Base-by-base conservation (phyloP, 2,113 vertebrate genomes). In the Marmota monax region DNA sequence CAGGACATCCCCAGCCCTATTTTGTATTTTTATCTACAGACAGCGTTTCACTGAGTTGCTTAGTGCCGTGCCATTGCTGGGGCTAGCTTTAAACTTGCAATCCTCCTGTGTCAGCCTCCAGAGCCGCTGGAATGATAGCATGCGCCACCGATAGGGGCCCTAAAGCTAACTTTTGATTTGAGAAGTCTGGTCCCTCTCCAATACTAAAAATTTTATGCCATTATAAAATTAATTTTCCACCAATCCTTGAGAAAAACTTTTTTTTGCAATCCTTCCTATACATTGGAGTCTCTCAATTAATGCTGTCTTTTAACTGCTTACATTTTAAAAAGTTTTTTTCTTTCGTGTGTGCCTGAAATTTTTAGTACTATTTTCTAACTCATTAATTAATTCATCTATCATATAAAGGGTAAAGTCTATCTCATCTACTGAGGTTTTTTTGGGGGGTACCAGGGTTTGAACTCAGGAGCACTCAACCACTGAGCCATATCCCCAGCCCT, bases 331-430 rank as follows among this genome's bases (percentile, higher is more conserved):
- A 80, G 37, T 53, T 78, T 1, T 39, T 87, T 90, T n/a, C n/a
- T 88, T 79, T 42, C 39, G 39, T 95, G 37, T 90, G 13, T 92
- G 5, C 18, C 32, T 86, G 45, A 76, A 91, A 45, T 83, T 80
- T 93, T 96, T 79, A 91, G 48, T 92, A 92, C 14, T 92, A 80
- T 73, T 93, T 93, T 92, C 16, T 9, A 96, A 80, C 42, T n/a
- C 45, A 87, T 63, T 78, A 97, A 90, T 90, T 95, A 39, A 97
- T 18, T 95, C 53, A 95, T 90, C 76, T 88, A 0, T 34, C 8
- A 22, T 88, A 0, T 76, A 93, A 67, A 88, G 65, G 34, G 22
- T 86, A 88, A 92, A 89, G 51, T 51, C 12, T 51, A 51, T 51
- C 48, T 51, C 48, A 51, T 51, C 48, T 51, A 51, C 48, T 51